A percentile compares a stretch with the other conserved stretches of the same genome.
phyloP scores from a whole-genome alignment of 2,888 invertebrate species.

The Oligia strigilis region DNA sequence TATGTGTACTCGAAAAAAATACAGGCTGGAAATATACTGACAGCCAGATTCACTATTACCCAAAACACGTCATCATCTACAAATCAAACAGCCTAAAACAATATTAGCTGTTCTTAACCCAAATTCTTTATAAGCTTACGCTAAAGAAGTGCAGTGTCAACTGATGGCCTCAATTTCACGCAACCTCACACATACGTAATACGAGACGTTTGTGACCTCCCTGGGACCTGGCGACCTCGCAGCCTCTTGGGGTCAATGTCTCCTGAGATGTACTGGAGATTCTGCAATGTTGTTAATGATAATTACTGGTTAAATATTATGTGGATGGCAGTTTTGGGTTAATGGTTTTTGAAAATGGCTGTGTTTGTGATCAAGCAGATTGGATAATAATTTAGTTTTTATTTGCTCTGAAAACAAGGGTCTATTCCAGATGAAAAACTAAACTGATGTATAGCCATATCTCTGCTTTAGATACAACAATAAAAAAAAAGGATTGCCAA shows the following conservation, averaged over 20 bases:
- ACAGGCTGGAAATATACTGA: neutral
- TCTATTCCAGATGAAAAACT: neutral
- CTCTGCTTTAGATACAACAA: neutral
- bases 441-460: neutral
- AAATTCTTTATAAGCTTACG: constrained; percentile 31
- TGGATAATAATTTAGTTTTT: neutral
- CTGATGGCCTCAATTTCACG: constrained; percentile 27
- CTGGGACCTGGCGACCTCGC: constrained; percentile 50
- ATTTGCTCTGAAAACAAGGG: no score
- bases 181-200: constrained; percentile 40
- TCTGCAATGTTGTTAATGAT: constrained; percentile 34
- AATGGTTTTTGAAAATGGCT: constrained; percentile 8
- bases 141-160: constrained; percentile 65
- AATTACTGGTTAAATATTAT: constrained; percentile 22
- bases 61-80: constrained; percentile 4
- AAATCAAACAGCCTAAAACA: constrained; percentile 23
- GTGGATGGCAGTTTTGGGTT: neutral
- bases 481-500: neutral
- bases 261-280: constrained; percentile 20
- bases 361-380: neutral
- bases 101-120: constrained; percentile 50
- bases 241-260: constrained; percentile 50
- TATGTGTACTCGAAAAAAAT: neutral
- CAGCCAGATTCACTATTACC: neutral
- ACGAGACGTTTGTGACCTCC: constrained; percentile 46